Percentiles rank a stretch among this genome's conserved stretches.
Conservation (phyloP, 1,140 invertebrate genomes). For the Delia radicum region DNA sequence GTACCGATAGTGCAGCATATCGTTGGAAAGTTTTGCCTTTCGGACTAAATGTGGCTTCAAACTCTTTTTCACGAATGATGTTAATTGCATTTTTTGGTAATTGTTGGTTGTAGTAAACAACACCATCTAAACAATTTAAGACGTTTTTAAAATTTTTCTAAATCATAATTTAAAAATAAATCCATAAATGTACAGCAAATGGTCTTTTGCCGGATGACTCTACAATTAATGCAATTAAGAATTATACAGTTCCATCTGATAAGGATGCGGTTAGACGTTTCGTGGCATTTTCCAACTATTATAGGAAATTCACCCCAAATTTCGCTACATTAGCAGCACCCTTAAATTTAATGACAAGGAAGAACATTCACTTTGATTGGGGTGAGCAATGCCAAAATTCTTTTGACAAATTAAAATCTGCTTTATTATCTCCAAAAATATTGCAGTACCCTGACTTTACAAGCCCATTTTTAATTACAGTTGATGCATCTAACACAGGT, state of each 20-base stretch:
- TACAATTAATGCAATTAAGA: slow-evolving; percentile 32
- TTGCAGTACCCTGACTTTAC: not conserved
- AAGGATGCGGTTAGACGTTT: too few relatives aligned
- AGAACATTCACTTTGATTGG: not conserved
- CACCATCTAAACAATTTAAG: slow-evolving; percentile 1
- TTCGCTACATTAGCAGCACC: not conserved
- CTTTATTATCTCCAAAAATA: not conserved
- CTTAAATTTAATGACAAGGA: not conserved
- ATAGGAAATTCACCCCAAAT: not conserved
- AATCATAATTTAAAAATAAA: not conserved
- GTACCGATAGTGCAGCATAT: not conserved
- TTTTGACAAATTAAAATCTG: not conserved
- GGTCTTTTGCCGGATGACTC: not conserved
- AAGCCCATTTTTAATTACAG: not conserved
- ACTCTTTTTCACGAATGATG: too few relatives aligned
- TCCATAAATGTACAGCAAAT: slow-evolving; percentile 11
- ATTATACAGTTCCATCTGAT: slow-evolving; percentile 31
- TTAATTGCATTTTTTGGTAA: not conserved
- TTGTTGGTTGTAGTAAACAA: not conserved
- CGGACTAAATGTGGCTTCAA: too few relatives aligned
- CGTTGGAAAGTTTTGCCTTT: not conserved
- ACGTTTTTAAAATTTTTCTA: not conserved
- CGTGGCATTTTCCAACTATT: slow-evolving; percentile 8
- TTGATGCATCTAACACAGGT: not conserved
- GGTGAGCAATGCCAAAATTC: not conserved